These are phyloP conservation scores for Indri indri DNA, from an alignment of 2,113 vertebrate genomes.

Conservation along the genomic window DNA sequence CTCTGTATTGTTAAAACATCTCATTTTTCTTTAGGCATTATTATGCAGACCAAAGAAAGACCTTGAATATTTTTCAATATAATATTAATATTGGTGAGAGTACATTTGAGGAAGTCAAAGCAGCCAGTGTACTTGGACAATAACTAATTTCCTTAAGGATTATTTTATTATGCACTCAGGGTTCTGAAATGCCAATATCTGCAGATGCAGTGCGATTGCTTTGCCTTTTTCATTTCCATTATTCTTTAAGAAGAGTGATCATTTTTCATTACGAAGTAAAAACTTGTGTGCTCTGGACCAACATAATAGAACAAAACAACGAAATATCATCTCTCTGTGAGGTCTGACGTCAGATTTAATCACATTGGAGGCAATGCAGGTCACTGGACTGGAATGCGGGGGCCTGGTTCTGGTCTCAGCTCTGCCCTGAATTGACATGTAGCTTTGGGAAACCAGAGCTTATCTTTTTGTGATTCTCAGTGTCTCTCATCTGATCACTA, in stretches of 20 bases:
- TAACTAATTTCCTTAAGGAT: slow-evolving; percentile 68
- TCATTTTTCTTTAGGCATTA: neutral
- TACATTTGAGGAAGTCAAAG: slow-evolving; percentile 33
- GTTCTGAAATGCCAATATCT: slow-evolving; percentile 60
- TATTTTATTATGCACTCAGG: slow-evolving; percentile 61
- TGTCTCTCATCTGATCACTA: neutral
- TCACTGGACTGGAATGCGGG: neutral
- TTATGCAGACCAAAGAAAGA: slow-evolving; percentile 37
- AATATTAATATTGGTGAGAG: slow-evolving; percentile 34
- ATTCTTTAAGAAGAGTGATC: slow-evolving; percentile 56
- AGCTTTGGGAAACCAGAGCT: neutral
- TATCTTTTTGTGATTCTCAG: neutral
- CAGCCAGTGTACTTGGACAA: slow-evolving; percentile 24
- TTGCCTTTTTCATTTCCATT: slow-evolving; percentile 54
- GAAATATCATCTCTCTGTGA: slow-evolving; percentile 41
- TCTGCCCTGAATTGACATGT: neutral
- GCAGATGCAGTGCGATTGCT: slow-evolving; percentile 54
- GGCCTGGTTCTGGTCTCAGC: neutral
- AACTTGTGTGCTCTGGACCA: slow-evolving; percentile 26
- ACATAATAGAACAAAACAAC: slow-evolving; percentile 59
- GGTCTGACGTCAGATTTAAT: slow-evolving; percentile 63
- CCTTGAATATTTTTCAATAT: slow-evolving; percentile 32
- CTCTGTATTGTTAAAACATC: neutral
- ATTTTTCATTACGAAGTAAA: slow-evolving; percentile 62
- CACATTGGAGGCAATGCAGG: neutral